A percentile compares a stretch with the other conserved stretches of the same genome.
Evolutionary conservation across 2,113 vertebrate genomes (phyloP).

Genomic region (Sturnus vulgaris): DNA sequence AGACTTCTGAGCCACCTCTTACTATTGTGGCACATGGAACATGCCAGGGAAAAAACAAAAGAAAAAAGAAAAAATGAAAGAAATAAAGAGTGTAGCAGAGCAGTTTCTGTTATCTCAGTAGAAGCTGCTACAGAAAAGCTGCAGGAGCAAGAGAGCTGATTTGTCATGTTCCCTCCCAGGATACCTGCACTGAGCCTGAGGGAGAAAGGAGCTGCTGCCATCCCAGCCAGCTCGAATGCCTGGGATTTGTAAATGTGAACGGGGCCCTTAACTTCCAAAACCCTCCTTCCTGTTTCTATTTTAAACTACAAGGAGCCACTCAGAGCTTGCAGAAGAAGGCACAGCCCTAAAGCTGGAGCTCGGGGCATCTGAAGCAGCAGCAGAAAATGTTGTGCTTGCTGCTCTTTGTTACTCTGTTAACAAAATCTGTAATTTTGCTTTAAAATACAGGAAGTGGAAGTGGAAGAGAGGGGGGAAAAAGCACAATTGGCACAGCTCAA

Average conservation of each 20-base stretch:
- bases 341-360: neutral
- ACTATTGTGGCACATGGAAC: neutral
- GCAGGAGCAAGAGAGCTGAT: neutral
- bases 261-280: neutral
- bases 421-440: neutral
- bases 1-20: neutral
- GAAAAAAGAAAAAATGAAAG: neutral
- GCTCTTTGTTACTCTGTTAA: neutral
- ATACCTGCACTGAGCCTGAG: neutral
- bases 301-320: constrained; percentile 10
- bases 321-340: neutral
- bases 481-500: neutral
- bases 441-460: neutral
- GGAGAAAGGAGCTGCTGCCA: neutral
- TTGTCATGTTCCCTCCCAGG: neutral
- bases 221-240: neutral
- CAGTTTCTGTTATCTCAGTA: neutral
- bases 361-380: neutral
- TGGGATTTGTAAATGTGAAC: neutral
- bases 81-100: neutral
- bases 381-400: neutral
- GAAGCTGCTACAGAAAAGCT: neutral
- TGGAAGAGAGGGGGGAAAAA: fast-evolving
- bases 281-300: constrained; percentile 20
- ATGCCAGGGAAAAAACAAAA: neutral